A percentile compares a stretch with the other conserved stretches of the same genome.
These are phyloP conservation scores for Centropus unirufus DNA, from an alignment of 2,113 vertebrate genomes.

Conservation along the genomic window DNA sequence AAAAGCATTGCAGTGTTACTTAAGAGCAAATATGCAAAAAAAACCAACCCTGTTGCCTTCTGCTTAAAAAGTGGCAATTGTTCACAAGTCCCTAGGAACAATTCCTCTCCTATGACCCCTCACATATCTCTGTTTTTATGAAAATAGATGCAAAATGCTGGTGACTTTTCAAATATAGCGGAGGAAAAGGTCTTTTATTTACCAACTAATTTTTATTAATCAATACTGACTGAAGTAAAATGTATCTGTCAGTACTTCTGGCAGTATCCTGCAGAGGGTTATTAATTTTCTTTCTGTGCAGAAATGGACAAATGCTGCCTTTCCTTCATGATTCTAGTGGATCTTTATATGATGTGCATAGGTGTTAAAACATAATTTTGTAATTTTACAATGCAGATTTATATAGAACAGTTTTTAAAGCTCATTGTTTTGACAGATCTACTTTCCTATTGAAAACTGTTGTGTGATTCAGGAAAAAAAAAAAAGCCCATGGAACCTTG, in stretches of 20 bases:
- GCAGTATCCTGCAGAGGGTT: not conserved
- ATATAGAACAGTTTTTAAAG: not conserved
- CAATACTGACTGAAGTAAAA: conserved; percentile 25
- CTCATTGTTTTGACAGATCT: not conserved
- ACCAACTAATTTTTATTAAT: conserved; percentile 50
- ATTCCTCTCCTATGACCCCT: not conserved
- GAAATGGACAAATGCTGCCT: not conserved
- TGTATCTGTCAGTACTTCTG: not conserved
- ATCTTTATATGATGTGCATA: not conserved
- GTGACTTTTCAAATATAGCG: not conserved
- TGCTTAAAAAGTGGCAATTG: not conserved
- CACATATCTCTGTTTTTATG: not conserved
- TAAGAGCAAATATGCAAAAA: not conserved
- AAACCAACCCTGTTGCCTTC: not conserved
- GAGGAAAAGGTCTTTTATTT: conserved; percentile 23
- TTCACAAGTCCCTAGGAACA: not conserved
- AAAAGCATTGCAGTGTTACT: not conserved
- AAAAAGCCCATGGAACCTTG: not conserved
- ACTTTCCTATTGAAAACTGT: not conserved
- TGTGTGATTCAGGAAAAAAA: not conserved
- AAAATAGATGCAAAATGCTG: conserved; percentile 36
- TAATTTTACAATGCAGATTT: not conserved
- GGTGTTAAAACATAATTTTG: not conserved
- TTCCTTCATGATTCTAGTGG: not conserved
- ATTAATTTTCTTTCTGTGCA: not conserved